Conservation (phyloP, 2,113 vertebrate genomes). For the Dicrurus megarhynchus region DNA sequence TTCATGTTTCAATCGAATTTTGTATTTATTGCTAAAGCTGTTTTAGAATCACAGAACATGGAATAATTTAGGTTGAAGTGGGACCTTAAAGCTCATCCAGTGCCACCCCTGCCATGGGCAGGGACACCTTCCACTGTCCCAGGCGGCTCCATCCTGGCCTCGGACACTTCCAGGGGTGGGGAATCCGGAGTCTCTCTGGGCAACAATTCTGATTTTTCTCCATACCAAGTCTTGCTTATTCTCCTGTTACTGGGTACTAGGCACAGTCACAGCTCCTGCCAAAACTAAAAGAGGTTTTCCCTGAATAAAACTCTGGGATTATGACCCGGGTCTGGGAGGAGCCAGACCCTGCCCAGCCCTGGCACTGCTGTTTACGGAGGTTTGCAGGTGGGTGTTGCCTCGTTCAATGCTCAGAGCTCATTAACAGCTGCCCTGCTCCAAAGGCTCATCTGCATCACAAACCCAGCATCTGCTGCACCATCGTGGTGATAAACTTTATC, state of each 20-base stretch:
- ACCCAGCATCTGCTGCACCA: conserved; percentile 15
- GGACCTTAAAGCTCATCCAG: background rate
- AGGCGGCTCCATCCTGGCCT: background rate
- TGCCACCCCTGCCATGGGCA: background rate
- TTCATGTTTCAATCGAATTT: background rate
- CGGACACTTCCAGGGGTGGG: background rate
- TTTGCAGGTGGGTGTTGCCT: background rate
- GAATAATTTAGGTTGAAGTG: background rate
- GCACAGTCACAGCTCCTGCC: background rate
- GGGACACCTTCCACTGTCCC: background rate
- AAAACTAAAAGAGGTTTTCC: background rate
- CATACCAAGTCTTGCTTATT: background rate
- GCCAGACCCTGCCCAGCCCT: background rate
- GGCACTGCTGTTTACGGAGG: background rate
- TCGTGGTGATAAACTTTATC: background rate
- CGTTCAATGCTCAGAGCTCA: background rate
- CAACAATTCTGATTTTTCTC: background rate
- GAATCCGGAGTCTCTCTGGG: background rate
- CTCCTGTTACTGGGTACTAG: background rate
- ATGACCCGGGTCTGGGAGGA: background rate
- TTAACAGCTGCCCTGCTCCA: conserved; percentile 20
- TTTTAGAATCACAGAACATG: background rate
- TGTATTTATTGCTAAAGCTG: background rate
- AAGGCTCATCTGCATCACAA: conserved; percentile 66
- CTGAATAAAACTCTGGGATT: background rate